Base-by-base conservation (phyloP, 1,140 invertebrate species). In the Hydropsyche tenuis region DNA sequence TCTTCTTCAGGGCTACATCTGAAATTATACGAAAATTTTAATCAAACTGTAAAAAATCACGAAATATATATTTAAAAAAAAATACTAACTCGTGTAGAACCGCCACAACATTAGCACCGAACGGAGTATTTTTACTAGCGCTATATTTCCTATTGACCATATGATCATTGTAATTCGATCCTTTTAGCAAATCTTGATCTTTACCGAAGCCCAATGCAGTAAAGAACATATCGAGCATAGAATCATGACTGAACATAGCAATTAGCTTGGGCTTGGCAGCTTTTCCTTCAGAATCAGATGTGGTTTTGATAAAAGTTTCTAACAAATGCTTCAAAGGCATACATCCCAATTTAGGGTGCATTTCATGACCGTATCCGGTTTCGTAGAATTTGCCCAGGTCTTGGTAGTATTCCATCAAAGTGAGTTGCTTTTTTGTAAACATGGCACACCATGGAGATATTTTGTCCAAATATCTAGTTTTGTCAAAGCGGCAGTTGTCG, bases 311-410 rank as follows among this genome's bases (percentile, higher is more conserved):
- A 25, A 88, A 83, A 16, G 86, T 87, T 20, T 88, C 82, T 48
- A 93, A 88, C 78, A 96, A 85, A 78, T 96, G 89, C 78, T 89
- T 88, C 0, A 94, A 79, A 0, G 90, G 84, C 6, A 88, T 87
- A 80, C 92, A 94, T 27, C 91, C 93, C 5, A 94, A 85, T 37
- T 87, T 86, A 11, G 80, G 80, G 64, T 91, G 90, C 18, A 89
- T 83, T 76, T 88, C 79, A 73, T 89, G 87, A 7, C 91, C 92
- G 78, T 91, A 90, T 12, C 91, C 90, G 56, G 86, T 83, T 69
- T 86, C 87, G 80, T 92, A 92, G 78, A 91, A 95, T 80, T 91
- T 89, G 78, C 90, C 85, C 1, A 96, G 82, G 83, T 96, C 94
- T 79, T 93, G 90, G 9, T 85, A 82, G 79, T 94, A 96, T 80